phyloP scores from a whole-genome alignment of 2,888 invertebrate species.

The Merodon equestris region DNA sequence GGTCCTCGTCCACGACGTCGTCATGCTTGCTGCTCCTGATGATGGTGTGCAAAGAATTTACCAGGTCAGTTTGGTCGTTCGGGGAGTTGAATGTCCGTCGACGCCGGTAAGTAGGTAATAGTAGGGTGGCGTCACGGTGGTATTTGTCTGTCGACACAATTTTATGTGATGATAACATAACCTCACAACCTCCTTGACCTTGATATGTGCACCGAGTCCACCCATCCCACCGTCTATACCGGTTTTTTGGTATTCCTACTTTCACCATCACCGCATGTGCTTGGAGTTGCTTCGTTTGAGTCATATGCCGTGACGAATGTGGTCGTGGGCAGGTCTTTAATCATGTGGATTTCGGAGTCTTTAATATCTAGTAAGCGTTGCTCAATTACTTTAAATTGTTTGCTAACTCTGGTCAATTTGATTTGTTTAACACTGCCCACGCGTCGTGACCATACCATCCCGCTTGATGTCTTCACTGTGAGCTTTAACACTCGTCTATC shows the following conservation, averaged over 20 bases:
- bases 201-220: constrained; percentile 36
- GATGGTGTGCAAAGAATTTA: constrained; percentile 58
- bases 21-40: too few species aligned
- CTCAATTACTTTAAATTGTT: constrained; percentile 68
- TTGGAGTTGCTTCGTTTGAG: too few species aligned
- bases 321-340: constrained; percentile 36
- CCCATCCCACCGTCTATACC: too few species aligned
- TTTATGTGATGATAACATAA: constrained; percentile 32
- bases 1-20: too few species aligned
- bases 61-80: constrained; percentile 60
- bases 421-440: constrained; percentile 65
- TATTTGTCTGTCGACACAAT: constrained; percentile 64
- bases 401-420: constrained; percentile 68
- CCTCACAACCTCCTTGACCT: constrained; percentile 62
- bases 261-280: too few species aligned
- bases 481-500: not conserved
- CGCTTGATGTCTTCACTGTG: constrained; percentile 33
- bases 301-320: too few species aligned
- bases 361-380: constrained; percentile 49
- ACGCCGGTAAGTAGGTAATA: constrained; percentile 12
- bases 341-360: not conserved
- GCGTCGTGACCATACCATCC: constrained; percentile 44
- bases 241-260: too few species aligned
- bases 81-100: constrained; percentile 30
- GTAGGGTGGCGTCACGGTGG: constrained; percentile 27